Conservation (phyloP, 2,888 invertebrate genomes). For the Hypercompe scribonia region DNA sequence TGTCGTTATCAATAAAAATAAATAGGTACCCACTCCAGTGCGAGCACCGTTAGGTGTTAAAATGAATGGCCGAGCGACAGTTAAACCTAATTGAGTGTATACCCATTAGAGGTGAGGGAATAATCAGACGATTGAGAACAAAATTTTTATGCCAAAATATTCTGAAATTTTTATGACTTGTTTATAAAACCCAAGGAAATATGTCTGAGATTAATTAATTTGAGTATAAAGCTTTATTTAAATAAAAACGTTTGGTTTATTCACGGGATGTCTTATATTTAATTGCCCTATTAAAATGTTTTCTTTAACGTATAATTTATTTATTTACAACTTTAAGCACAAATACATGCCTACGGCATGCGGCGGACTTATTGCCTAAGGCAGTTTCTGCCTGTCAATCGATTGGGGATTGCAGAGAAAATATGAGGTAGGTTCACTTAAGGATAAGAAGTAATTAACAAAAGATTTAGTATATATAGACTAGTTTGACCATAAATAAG, state of each 20-base stretch:
- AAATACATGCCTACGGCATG: too few species aligned
- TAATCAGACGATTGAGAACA: constrained; percentile 53
- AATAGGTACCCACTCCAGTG: constrained; percentile 73
- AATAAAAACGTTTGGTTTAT: constrained; percentile 25
- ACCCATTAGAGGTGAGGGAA: constrained; percentile 71
- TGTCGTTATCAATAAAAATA: constrained; percentile 77
- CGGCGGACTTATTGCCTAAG: too few species aligned
- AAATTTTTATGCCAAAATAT: constrained; percentile 46
- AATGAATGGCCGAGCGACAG: constrained; percentile 79
- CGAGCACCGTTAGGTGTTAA: constrained; percentile 81
- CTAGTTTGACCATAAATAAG: too few species aligned
- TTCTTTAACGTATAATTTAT: too few species aligned
- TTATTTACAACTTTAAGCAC: too few species aligned
- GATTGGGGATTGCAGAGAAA: too few species aligned
- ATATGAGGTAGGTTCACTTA: too few species aligned
- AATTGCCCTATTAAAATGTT: constrained; percentile 41
- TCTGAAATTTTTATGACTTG: constrained; percentile 40
- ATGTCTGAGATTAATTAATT: constrained; percentile 40
- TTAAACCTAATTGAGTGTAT: constrained; percentile 84
- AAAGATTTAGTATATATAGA: too few species aligned
- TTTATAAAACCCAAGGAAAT: constrained; percentile 32
- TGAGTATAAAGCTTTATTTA: constrained; percentile 44
- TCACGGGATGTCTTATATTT: neutral
- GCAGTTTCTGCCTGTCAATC: too few species aligned
- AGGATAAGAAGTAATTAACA: too few species aligned